Conservation (phyloP, 2,113 vertebrate genomes). For the Patagioenas fasciata region DNA sequence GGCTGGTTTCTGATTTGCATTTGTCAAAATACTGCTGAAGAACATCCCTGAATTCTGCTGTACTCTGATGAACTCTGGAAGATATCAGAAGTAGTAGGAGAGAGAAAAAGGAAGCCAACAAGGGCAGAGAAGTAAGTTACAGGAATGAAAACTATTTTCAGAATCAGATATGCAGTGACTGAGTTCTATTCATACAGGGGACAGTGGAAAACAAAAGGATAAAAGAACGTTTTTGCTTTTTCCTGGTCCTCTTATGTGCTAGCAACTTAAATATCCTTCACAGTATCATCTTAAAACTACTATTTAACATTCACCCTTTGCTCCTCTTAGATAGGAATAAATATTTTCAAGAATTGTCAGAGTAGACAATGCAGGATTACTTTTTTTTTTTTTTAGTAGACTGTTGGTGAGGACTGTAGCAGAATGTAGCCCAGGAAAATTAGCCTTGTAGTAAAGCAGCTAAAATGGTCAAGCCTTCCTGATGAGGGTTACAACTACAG, state of each 20-base stretch:
- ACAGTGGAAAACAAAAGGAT: neutral
- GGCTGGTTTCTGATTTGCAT: neutral
- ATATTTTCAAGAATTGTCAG: neutral
- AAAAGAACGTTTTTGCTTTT: neutral
- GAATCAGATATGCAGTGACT: neutral
- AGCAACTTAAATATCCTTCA: neutral
- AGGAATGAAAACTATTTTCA: neutral
- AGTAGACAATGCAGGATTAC: neutral
- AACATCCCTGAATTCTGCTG: neutral
- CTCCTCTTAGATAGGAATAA: neutral
- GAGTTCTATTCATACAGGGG: neutral
- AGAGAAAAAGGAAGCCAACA: neutral
- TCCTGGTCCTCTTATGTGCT: neutral
- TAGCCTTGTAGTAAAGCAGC: neutral
- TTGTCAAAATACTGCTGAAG: constrained; percentile 1
- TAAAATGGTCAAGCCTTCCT: neutral
- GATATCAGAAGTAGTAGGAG: neutral
- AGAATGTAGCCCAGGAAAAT: neutral
- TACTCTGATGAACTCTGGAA: neutral
- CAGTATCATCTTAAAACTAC: neutral
- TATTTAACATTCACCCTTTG: neutral
- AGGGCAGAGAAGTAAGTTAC: neutral
- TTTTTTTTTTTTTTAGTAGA: neutral
- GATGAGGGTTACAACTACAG: neutral
- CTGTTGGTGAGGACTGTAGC: neutral